phyloP scores from a whole-genome alignment of 37 sponge, comb jelly and placozoan genomes.

The Halisarca cf. caerulea region DNA sequence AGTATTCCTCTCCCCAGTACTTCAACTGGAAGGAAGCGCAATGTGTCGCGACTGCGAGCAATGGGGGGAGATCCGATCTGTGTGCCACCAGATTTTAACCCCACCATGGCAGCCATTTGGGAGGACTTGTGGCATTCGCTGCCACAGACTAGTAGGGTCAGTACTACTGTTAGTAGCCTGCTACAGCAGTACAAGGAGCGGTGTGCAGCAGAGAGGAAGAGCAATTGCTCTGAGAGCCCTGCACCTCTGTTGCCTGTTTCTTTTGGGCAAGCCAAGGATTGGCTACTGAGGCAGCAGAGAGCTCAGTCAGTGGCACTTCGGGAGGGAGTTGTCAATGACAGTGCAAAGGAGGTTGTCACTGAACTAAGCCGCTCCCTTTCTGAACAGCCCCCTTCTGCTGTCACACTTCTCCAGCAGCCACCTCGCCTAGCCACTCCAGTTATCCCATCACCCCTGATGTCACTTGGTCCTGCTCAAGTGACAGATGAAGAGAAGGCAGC shows the following conservation, averaged over 20 bases:
- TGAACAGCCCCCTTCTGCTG: conserved; percentile 43
- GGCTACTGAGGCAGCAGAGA: conserved; percentile 51
- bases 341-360: conserved; percentile 28
- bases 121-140: conserved; percentile 26
- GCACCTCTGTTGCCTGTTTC: conserved; percentile 47
- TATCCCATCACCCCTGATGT: conserved; percentile 36
- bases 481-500: conserved; percentile 43
- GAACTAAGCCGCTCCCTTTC: conserved; percentile 45
- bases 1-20: conserved; percentile 22
- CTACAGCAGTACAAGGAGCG: conserved; percentile 26
- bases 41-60: conserved; percentile 38
- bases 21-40: conserved; percentile 34
- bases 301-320: conserved; percentile 32
- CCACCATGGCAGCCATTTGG: not conserved
- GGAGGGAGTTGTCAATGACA: conserved; percentile 27
- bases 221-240: not conserved
- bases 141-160: not conserved
- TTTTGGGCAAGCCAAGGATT: conserved; percentile 53
- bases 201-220: conserved; percentile 7
- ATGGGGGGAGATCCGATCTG: conserved; percentile 37
- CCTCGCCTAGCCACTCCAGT: conserved; percentile 47
- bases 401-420: conserved; percentile 49
- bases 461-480: conserved; percentile 48
- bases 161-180: not conserved
- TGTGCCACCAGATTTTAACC: conserved; percentile 20